Conservation (phyloP, 2,113 vertebrate genomes). For the Neopipo cinnamomea region DNA sequence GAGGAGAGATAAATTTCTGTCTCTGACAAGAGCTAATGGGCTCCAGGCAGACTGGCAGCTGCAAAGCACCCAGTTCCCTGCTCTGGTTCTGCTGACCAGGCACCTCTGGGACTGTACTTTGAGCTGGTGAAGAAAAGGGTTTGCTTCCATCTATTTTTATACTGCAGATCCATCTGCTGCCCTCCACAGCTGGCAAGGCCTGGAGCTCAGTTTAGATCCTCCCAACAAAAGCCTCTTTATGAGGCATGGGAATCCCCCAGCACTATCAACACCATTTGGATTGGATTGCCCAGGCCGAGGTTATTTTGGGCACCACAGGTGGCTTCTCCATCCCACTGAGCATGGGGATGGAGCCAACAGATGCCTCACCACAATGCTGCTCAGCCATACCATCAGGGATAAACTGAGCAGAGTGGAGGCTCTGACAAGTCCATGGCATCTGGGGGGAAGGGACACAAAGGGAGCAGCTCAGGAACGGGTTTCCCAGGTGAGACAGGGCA, state of each 20-base stretch:
- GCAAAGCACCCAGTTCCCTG: slow-evolving; percentile 30
- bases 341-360: not conserved
- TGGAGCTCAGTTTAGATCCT: slow-evolving; percentile 35
- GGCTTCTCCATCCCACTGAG: slow-evolving; percentile 12
- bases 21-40: slow-evolving; percentile 35
- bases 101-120: slow-evolving; percentile 40
- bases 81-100: slow-evolving; percentile 24
- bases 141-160: slow-evolving; percentile 57
- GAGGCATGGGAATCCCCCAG: slow-evolving; percentile 27
- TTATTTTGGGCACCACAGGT: slow-evolving; percentile 61
- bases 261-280: not conserved
- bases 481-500: not conserved
- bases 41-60: slow-evolving; percentile 58
- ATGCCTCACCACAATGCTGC: not conserved
- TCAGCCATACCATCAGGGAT: not conserved
- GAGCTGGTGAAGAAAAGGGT: slow-evolving; percentile 20
- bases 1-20: slow-evolving; percentile 20
- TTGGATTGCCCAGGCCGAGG: not conserved
- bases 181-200: slow-evolving; percentile 54
- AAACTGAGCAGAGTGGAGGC: not conserved
- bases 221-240: slow-evolving; percentile 62
- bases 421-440: not conserved
- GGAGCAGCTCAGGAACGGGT: not conserved
- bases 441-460: not conserved
- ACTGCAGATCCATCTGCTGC: slow-evolving; percentile 47